phyloP scores from a whole-genome alignment of 2,113 vertebrate genomes.

The Oenanthe oenanthe region DNA sequence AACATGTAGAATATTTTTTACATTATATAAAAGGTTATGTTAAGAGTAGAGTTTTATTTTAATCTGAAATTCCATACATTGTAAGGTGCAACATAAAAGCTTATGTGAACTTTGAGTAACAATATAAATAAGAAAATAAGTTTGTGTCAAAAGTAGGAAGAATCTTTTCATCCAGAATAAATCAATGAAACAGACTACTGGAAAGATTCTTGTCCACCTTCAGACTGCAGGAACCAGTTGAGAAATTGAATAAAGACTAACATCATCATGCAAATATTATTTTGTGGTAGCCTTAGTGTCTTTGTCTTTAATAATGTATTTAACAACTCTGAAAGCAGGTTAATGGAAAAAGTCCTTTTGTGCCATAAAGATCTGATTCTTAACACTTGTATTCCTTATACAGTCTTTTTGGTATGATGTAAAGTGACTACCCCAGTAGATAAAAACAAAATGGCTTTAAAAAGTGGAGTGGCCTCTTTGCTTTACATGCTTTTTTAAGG shows the following conservation, averaged over 20 bases:
- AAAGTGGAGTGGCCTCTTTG: conserved; percentile 18
- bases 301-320: conserved; percentile 58
- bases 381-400: conserved; percentile 40
- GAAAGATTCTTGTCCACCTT: conserved; percentile 42
- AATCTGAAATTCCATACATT: conserved; percentile 48
- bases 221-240: conserved; percentile 34
- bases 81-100: conserved; percentile 54
- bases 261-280: conserved; percentile 37
- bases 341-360: conserved; percentile 48
- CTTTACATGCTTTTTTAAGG: background rate
- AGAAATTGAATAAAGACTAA: conserved; percentile 69
- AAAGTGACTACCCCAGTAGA: conserved; percentile 65
- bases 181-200: conserved; percentile 10
- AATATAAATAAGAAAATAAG: conserved; percentile 44
- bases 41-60: conserved; percentile 72
- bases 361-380: conserved; percentile 56
- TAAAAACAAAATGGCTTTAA: conserved; percentile 66
- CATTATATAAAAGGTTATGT: conserved; percentile 59
- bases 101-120: conserved; percentile 60
- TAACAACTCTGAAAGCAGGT: conserved; percentile 44
- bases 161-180: conserved; percentile 38
- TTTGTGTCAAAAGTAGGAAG: conserved; percentile 41
- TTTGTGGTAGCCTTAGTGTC: conserved; percentile 67
- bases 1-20: conserved; percentile 75
- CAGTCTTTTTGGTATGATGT: conserved; percentile 67